These are phyloP conservation scores for Brachionus koreanus DNA, from an alignment of 1,140 invertebrate species.

Conservation along the genomic window DNA sequence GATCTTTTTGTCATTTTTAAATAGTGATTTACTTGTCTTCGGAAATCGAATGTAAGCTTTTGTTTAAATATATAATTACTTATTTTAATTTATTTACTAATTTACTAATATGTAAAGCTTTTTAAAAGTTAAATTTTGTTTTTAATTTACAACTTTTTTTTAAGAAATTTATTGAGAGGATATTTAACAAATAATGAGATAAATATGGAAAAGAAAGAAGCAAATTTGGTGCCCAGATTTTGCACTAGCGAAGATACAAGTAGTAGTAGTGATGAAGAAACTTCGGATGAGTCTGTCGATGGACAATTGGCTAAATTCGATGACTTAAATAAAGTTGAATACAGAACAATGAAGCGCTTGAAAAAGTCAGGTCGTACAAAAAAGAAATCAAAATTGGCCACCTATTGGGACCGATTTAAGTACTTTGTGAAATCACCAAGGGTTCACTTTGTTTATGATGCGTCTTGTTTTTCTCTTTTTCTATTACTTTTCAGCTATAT, in stretches of 20 bases:
- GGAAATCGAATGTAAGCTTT: slow-evolving; percentile 27
- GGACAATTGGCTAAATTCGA: background rate
- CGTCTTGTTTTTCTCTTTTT: slow-evolving; percentile 17
- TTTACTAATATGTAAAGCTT: background rate
- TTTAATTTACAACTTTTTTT: no score
- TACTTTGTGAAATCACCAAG: slow-evolving; percentile 37
- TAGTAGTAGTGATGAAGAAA: slow-evolving; percentile 39
- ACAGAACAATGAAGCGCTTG: background rate
- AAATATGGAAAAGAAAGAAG: slow-evolving; percentile 41
- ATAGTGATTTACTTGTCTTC: background rate
- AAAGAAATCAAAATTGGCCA: slow-evolving; percentile 16
- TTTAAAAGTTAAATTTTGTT: no score
- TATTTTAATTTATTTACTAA: background rate
- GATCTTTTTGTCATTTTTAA: background rate
- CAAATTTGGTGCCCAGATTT: background rate
- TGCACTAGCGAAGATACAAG: slow-evolving; percentile 24
- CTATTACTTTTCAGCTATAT: slow-evolving; percentile 38
- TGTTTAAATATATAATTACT: background rate
- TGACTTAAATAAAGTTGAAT: background rate
- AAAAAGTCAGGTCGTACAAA: background rate
- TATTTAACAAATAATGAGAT: slow-evolving; percentile 41
- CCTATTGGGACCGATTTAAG: slow-evolving; percentile 32
- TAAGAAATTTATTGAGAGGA: slow-evolving; percentile 36
- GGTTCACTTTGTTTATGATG: slow-evolving; percentile 43
- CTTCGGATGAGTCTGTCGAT: background rate